Percentiles rank a stretch among this genome's conserved stretches.
Conservation (phyloP, 2,113 vertebrate species). For the Cryptomyrus ogoouensis region DNA sequence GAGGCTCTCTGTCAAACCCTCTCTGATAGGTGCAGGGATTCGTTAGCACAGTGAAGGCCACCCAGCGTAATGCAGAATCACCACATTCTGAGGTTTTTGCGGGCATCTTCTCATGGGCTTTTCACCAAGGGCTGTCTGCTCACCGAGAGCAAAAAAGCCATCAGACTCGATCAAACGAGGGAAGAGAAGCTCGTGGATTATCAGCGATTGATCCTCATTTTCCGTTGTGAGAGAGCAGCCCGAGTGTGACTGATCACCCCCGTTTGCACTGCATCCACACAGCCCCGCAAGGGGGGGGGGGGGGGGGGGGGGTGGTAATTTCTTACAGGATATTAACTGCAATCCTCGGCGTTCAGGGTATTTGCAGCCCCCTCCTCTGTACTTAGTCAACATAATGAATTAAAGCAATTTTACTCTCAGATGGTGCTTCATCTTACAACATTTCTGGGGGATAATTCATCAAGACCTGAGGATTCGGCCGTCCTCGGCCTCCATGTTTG, state of each 20-base stretch:
- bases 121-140: neutral
- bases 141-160: neutral
- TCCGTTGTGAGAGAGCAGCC: neutral
- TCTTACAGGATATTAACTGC: conserved; percentile 44
- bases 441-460: conserved; percentile 47
- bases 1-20: neutral
- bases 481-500: conserved; percentile 24
- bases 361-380: conserved; percentile 38
- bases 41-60: neutral
- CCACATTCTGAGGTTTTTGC: neutral
- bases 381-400: conserved; percentile 56
- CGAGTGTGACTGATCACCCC: neutral
- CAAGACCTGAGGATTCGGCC: conserved; percentile 37
- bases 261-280: neutral
- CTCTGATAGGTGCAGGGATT: neutral
- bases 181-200: neutral
- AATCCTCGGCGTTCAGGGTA: conserved; percentile 37
- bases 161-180: neutral
- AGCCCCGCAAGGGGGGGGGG: conserved; percentile 22
- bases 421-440: conserved; percentile 46
- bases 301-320: conserved; percentile 30
- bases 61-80: neutral
- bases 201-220: neutral
- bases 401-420: conserved; percentile 51
- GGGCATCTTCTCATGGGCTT: neutral